These are phyloP conservation scores for Thaumatotibia leucotreta DNA, from an alignment of 1,140 invertebrate species.

Conservation along the genomic window DNA sequence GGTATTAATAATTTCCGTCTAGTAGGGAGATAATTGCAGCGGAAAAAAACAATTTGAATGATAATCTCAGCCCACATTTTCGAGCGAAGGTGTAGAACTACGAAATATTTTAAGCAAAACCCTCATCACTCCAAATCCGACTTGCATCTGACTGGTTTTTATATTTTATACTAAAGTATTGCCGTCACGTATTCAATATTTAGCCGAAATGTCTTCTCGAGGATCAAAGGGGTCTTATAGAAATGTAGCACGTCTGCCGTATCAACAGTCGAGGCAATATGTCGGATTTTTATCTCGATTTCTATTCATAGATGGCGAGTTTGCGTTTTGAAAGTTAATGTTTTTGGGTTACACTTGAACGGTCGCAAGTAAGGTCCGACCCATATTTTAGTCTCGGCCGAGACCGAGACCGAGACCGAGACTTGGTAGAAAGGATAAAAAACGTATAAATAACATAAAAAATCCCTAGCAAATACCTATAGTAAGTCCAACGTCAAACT, in stretches of 20 bases:
- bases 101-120: background rate
- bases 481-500: too few species aligned
- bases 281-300: constrained; percentile 13
- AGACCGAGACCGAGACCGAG: too few species aligned
- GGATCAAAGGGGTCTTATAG: constrained; percentile 13
- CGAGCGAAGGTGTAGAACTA: background rate
- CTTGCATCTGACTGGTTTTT: constrained; percentile 6
- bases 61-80: background rate
- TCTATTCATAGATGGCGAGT: constrained; percentile 1
- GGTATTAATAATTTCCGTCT: too few species aligned
- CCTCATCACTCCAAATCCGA: constrained; percentile 8
- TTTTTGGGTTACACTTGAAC: background rate
- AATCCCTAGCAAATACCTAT: too few species aligned
- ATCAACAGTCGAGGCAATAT: constrained; percentile 11
- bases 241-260: constrained; percentile 6
- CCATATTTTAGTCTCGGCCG: too few species aligned
- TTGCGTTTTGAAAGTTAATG: constrained; percentile 13
- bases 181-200: constrained; percentile 12
- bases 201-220: constrained; percentile 10
- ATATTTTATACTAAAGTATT: constrained; percentile 10
- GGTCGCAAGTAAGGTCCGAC: background rate
- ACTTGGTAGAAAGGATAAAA: too few species aligned
- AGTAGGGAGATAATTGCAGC: too few species aligned
- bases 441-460: too few species aligned
- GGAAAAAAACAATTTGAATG: too few species aligned